Percentiles rank a stretch among this genome's conserved stretches.
Conservation (phyloP, 1,140 invertebrate genomes). For the Euura saliciscinereae region DNA sequence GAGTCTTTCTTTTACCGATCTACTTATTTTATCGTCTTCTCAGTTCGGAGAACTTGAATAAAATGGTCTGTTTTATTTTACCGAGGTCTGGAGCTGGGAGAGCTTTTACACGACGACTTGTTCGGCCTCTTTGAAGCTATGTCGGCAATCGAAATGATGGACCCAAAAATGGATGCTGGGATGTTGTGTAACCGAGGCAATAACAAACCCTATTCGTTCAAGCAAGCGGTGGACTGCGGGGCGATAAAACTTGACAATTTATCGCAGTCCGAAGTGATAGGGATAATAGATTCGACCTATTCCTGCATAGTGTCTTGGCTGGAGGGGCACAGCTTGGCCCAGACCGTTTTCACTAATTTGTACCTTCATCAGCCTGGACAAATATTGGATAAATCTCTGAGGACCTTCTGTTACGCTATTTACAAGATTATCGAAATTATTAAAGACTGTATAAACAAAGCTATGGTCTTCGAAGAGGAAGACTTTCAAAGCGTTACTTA, state of each 20-base stretch:
- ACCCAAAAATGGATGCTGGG: conserved; percentile 99
- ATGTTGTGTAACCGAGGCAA: conserved; percentile 93
- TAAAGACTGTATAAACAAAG: conserved; percentile 86
- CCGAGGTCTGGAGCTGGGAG: conserved; percentile 82
- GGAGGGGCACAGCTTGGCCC: conserved; percentile 93
- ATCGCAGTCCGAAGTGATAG: conserved; percentile 74
- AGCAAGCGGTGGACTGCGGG: conserved; percentile 81
- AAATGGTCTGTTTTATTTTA: conserved; percentile 25
- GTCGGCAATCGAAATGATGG: conserved; percentile 99
- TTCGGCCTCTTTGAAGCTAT: conserved; percentile 98
- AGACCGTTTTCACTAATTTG: conserved; percentile 96
- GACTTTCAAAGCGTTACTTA: conserved; percentile 95
- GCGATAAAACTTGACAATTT: conserved; percentile 82
- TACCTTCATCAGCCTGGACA: conserved; percentile 90
- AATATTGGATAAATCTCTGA: conserved; percentile 84
- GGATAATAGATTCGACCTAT: conserved; percentile 92
- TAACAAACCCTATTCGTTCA: conserved; percentile 86
- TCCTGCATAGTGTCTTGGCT: conserved; percentile 94
- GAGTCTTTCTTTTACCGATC: conserved; percentile 32
- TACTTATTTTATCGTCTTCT: conserved; percentile 9
- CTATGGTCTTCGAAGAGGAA: conserved; percentile 92
- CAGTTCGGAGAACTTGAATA: conserved; percentile 15
- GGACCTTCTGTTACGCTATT: conserved; percentile 85
- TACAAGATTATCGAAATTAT: conserved; percentile 92
- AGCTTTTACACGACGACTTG: conserved; percentile 87